Conservation (phyloP, 2,113 vertebrate species). For the Nothocercus nigrocapillus region DNA sequence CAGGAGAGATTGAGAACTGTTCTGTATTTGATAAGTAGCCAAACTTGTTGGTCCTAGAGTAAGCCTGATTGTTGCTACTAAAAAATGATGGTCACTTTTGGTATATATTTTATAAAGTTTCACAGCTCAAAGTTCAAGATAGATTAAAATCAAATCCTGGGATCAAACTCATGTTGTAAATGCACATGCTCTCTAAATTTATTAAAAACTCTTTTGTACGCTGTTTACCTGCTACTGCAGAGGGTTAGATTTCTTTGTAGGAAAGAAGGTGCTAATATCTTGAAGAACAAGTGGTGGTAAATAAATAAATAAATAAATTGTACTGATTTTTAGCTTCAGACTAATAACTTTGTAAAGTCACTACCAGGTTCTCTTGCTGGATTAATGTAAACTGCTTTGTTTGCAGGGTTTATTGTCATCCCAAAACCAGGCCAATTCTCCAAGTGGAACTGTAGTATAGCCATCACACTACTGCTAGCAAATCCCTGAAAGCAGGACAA, state of each 20-base stretch:
- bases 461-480: slow-evolving; percentile 86
- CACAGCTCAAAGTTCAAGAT: neutral
- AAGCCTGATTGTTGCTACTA: neutral
- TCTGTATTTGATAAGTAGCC: neutral
- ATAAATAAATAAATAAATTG: neutral
- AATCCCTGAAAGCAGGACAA: slow-evolving; percentile 82
- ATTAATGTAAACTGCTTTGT: slow-evolving; percentile 87
- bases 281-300: neutral
- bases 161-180: neutral
- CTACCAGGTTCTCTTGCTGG: slow-evolving; percentile 70
- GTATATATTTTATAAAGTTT: neutral
- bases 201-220: neutral
- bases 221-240: neutral
- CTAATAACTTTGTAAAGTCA: slow-evolving; percentile 13
- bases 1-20: fast-evolving
- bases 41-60: neutral
- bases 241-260: neutral
- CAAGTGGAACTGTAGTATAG: slow-evolving; percentile 97
- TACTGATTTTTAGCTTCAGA: slow-evolving; percentile 21
- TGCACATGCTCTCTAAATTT: fast-evolving
- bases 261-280: neutral
- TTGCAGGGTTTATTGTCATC: slow-evolving; percentile 94
- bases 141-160: slow-evolving; percentile 8
- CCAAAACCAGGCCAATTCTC: slow-evolving; percentile 95
- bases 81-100: neutral